Base-by-base conservation (phyloP, 2,113 vertebrate genomes). In the Oreamnos americanus region DNA sequence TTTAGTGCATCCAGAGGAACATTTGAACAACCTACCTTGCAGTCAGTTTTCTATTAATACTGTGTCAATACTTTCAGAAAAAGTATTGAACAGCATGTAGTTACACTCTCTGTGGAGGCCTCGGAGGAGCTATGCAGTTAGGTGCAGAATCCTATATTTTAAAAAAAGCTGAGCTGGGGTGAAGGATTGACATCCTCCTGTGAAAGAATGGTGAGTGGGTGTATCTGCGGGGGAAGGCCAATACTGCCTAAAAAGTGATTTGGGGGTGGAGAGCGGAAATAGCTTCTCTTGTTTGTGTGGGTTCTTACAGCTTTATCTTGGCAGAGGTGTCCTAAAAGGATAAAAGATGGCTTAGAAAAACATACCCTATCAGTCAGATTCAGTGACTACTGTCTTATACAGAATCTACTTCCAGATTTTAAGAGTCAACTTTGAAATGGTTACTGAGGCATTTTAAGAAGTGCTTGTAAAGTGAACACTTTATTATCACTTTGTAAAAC, bases 211-310 rank as follows among this genome's bases (percentile, higher is more conserved):
- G 47, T n/a, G 55, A 60, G 96, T 94, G 89, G 94, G 97, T 57
- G 82, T 28, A 8, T 3, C 76, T 55, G 64, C 1, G 58, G 64
- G 85, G 78, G 57, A 94, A 91, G 87, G 60, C 89, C 64, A 67
- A 51, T 49, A 36, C 88, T 89, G 87, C 87, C 97, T 47, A 79
- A 93, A 93, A 91, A 95, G 95, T 82, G 84, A 87, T 84, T 90
- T 30, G 82, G 51, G 62, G 90, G 90, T 89, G 71, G 86, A 82
- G 39, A 91, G 86, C 3, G 2, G 30, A 93, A 87, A 89, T 45
- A 83, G 85, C 85, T 95, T 82, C 79, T 81, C 15, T 62, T 76
- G 74, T 91, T 88, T 86, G 57, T 92, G 90, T 51, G 47, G 25
- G 87, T 92, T 85, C 85, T 96, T 25, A 79, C 28, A 86, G 53